phyloP scores from a whole-genome alignment of 1,140 invertebrate genomes.

The Batillaria attramentaria region DNA sequence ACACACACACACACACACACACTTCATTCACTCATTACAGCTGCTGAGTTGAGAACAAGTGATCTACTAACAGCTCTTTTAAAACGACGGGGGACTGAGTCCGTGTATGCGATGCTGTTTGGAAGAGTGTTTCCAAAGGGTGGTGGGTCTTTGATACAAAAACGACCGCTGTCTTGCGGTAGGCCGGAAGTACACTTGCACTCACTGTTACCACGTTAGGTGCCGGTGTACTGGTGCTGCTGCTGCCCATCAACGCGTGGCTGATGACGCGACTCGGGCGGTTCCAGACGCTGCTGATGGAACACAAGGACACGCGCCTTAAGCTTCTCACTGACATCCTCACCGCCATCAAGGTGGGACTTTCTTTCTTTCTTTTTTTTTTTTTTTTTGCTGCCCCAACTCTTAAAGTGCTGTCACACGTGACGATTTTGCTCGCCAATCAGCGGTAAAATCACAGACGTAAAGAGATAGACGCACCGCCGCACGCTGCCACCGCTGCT shows the following conservation, averaged over 20 bases:
- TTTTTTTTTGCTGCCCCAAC: no score
- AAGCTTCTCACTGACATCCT: slow-evolving; percentile 12
- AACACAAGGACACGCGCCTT: slow-evolving; percentile 20
- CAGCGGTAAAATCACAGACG: no score
- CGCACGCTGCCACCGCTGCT: no score
- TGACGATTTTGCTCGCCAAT: no score
- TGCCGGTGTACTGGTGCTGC: slow-evolving; percentile 5
- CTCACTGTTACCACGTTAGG: no score
- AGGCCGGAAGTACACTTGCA: no score
- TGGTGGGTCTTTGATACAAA: neutral
- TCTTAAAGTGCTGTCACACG: no score
- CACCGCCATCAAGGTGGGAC: slow-evolving; percentile 12
- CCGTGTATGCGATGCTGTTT: neutral
- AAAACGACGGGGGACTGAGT: neutral
- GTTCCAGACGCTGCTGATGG: slow-evolving; percentile 1
- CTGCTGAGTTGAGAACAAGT: neutral
- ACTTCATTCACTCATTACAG: no score
- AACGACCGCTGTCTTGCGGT: neutral
- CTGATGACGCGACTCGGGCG: neutral
- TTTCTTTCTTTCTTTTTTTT: no score
- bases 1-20: slow-evolving; percentile 2
- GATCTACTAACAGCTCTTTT: neutral
- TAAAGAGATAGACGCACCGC: no score
- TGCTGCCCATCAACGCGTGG: slow-evolving; percentile 15
- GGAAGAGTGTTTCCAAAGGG: neutral